A percentile compares a stretch with the other conserved stretches of the same genome.
These are phyloP conservation scores for Arremon brunneinucha DNA, from an alignment of 2,797 vertebrate genomes.

Conservation along the genomic window DNA sequence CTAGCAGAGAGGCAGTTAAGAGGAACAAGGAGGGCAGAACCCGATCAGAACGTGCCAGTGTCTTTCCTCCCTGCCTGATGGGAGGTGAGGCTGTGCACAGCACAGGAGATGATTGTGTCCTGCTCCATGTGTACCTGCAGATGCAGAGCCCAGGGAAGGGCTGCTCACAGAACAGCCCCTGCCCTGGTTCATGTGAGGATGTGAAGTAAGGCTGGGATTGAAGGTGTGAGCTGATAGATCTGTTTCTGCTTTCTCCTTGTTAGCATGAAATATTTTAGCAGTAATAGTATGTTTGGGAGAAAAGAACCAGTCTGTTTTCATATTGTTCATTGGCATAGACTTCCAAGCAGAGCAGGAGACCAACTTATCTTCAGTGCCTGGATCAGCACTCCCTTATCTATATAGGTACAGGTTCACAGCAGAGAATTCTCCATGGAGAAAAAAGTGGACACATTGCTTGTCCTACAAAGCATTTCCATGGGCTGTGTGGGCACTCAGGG, in stretches of 20 bases:
- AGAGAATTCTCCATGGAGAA: background rate
- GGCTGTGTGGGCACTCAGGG: too few relatives aligned
- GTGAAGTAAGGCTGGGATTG: background rate
- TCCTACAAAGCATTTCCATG: too few relatives aligned
- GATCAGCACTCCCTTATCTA: background rate
- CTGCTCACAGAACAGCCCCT: background rate
- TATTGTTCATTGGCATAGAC: background rate
- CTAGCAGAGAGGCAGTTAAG: slow-evolving; percentile 19
- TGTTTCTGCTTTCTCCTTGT: background rate
- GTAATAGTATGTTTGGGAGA: background rate
- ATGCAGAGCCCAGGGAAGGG: background rate
- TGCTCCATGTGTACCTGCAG: background rate
- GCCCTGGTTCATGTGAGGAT: background rate
- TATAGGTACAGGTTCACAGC: too few relatives aligned
- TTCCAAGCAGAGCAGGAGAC: background rate
- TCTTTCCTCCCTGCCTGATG: background rate
- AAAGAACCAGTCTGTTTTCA: background rate
- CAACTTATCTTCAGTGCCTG: background rate
- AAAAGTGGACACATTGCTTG: accelerated
- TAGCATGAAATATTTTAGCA: background rate
- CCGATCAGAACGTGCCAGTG: background rate
- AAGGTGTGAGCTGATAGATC: background rate
- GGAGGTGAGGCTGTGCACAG: background rate
- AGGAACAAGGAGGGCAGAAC: slow-evolving; percentile 4
- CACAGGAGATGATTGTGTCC: background rate